Percentiles rank a stretch among this genome's conserved stretches.
Evolutionary conservation across 2,888 invertebrate genomes (phyloP).

Genomic region (Periphyllus acericola): DNA sequence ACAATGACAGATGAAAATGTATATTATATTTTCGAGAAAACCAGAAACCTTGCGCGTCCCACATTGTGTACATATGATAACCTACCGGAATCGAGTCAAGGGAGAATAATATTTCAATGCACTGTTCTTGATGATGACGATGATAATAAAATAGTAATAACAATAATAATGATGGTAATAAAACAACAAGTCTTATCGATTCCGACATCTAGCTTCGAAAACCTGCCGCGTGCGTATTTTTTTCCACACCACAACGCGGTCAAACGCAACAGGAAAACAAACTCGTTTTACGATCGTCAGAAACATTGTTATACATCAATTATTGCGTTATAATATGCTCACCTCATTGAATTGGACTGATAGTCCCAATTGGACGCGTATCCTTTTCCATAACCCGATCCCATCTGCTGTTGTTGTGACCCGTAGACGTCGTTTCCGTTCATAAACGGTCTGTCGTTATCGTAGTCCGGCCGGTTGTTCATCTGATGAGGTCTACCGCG

Average conservation of each 20-base stretch:
- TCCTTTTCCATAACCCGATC: constrained; percentile 50
- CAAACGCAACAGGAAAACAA: background rate
- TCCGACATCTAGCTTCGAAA: background rate
- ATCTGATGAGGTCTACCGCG: background rate
- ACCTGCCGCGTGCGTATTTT: background rate
- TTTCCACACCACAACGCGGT: background rate
- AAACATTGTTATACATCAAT: background rate
- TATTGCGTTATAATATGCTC: background rate
- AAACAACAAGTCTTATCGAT: constrained; percentile 9
- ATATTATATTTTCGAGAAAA: background rate
- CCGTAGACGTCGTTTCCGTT: constrained; percentile 46
- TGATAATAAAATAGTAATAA: background rate
- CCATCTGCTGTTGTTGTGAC: constrained; percentile 6
- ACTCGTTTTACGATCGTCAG: background rate
- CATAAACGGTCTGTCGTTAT: constrained; percentile 10
- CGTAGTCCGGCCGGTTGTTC: constrained; percentile 23
- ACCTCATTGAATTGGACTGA: constrained; percentile 55
- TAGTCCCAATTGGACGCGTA: constrained; percentile 59
- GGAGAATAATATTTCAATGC: constrained; percentile 15
- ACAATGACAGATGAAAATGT: constrained; percentile 32
- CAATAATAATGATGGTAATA: background rate
- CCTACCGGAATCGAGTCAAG: constrained; percentile 51
- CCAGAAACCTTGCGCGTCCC: constrained; percentile 20
- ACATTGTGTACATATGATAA: background rate
- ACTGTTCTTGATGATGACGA: too few relatives aligned